phyloP scores from a whole-genome alignment of 2,113 vertebrate species.

The Rissa tridactyla region DNA sequence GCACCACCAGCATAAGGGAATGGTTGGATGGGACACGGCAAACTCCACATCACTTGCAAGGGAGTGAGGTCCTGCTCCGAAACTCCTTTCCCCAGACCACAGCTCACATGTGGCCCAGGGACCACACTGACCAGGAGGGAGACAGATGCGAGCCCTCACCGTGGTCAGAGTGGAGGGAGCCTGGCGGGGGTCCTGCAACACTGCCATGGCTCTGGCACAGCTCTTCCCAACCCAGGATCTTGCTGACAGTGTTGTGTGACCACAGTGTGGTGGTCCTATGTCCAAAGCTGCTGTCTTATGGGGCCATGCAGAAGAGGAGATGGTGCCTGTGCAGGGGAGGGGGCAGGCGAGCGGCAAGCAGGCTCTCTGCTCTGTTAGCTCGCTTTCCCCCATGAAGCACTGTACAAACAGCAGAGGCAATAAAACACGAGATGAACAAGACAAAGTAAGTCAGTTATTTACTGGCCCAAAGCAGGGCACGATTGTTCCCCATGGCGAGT shows the following conservation, averaged over 20 bases:
- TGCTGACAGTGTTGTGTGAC: not conserved
- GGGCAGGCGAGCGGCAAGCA: fast-evolving
- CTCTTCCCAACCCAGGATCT: not conserved
- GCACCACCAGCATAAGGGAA: not conserved
- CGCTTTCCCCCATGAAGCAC: fast-evolving
- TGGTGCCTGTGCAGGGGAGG: not conserved
- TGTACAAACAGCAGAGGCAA: not conserved
- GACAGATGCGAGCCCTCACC: not conserved
- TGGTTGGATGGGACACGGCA: not conserved
- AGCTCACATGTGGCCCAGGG: fast-evolving
- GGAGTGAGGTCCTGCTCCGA: not conserved
- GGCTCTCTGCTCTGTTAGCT: not conserved
- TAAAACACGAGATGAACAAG: not conserved
- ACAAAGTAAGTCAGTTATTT: not conserved
- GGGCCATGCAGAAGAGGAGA: not conserved
- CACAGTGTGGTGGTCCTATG: fast-evolving
- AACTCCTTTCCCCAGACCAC: not conserved
- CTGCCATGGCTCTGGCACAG: not conserved
- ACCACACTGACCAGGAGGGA: not conserved
- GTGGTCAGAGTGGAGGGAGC: not conserved
- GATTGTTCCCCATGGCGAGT: not conserved
- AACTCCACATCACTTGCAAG: not conserved
- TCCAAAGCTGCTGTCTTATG: not conserved
- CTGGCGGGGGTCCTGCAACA: fast-evolving
- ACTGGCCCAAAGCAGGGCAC: not conserved